Percentiles rank a stretch among this genome's conserved stretches.
These are phyloP conservation scores for Pristionchus maxplancki DNA, from an alignment of 2,888 invertebrate genomes.

Conservation along the genomic window DNA sequence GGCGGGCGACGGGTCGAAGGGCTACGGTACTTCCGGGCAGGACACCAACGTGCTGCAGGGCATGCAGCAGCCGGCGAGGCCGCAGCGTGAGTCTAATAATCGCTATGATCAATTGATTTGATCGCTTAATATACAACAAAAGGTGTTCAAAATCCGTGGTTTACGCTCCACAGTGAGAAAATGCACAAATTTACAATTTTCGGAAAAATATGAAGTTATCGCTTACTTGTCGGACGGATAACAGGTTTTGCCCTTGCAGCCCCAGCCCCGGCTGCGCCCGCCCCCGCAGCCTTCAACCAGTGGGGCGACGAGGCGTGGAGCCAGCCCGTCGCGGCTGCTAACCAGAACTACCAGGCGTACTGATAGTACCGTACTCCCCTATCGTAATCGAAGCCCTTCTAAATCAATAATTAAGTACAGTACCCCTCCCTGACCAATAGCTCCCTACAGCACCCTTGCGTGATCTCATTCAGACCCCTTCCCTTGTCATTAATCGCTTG, in stretches of 20 bases:
- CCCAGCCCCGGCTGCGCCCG: background rate
- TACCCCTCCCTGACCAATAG: background rate
- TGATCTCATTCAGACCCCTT: too few species aligned
- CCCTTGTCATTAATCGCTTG: background rate
- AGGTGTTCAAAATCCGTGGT: too few species aligned
- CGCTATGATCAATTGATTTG: background rate
- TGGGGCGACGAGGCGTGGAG: conserved; percentile 48
- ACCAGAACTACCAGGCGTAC: conserved; percentile 49
- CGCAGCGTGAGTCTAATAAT: background rate
- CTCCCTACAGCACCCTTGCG: too few species aligned
- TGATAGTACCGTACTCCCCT: background rate
- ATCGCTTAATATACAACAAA: background rate
- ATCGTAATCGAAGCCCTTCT: background rate
- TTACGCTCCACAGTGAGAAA: too few species aligned
- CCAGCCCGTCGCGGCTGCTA: background rate
- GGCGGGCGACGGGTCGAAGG: conserved; percentile 44
- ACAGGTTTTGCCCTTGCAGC: too few species aligned
- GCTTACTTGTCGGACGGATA: too few species aligned
- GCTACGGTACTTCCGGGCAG: conserved; percentile 47
- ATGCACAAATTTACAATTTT: background rate
- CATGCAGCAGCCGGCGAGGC: background rate
- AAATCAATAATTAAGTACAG: background rate
- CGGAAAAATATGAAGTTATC: background rate
- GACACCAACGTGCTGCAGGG: conserved; percentile 7
- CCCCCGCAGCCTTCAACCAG: background rate